Percentiles rank a stretch among this genome's conserved stretches.
phyloP scores from a whole-genome alignment of 2,888 invertebrate species.

The Listrodromus nycthemerus region DNA sequence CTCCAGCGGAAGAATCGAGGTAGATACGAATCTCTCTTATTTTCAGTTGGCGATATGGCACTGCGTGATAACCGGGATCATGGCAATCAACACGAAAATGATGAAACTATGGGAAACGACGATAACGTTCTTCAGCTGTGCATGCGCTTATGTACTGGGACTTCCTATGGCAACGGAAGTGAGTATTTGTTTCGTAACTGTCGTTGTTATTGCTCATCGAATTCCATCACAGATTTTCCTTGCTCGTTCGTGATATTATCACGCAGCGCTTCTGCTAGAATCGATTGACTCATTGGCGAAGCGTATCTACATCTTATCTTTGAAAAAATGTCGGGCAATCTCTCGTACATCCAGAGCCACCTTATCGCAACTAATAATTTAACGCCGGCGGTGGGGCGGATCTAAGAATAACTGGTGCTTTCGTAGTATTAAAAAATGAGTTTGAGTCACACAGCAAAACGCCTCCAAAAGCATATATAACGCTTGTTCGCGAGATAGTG shows the following conservation, averaged over 20 bases:
- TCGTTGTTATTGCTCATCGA: constrained; percentile 9
- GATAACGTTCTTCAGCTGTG: constrained; percentile 93
- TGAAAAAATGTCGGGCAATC: constrained; percentile 39
- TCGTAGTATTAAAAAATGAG: constrained; percentile 27
- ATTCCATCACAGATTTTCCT: constrained; percentile 8
- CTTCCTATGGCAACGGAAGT: constrained; percentile 95
- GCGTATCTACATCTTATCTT: constrained; percentile 57
- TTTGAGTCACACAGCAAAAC: constrained; percentile 56
- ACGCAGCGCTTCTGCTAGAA: constrained; percentile 21
- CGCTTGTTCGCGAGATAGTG: constrained; percentile 43
- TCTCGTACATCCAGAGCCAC: constrained; percentile 49
- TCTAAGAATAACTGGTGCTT: constrained; percentile 46
- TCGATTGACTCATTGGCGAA: constrained; percentile 47
- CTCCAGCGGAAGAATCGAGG: background rate
- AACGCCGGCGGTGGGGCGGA: constrained; percentile 35
- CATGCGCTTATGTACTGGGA: constrained; percentile 93
- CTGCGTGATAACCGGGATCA: constrained; percentile 93
- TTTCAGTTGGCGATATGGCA: constrained; percentile 94
- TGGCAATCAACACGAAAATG: constrained; percentile 91
- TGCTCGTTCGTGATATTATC: constrained; percentile 10
- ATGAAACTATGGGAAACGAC: constrained; percentile 93
- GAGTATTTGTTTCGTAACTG: constrained; percentile 75
- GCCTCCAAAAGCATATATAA: constrained; percentile 34
- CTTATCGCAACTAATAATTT: constrained; percentile 57
- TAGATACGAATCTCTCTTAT: constrained; percentile 27